Evolutionary conservation across 2,113 vertebrate species (phyloP).

Genomic region (Cavia porcellus): DNA sequence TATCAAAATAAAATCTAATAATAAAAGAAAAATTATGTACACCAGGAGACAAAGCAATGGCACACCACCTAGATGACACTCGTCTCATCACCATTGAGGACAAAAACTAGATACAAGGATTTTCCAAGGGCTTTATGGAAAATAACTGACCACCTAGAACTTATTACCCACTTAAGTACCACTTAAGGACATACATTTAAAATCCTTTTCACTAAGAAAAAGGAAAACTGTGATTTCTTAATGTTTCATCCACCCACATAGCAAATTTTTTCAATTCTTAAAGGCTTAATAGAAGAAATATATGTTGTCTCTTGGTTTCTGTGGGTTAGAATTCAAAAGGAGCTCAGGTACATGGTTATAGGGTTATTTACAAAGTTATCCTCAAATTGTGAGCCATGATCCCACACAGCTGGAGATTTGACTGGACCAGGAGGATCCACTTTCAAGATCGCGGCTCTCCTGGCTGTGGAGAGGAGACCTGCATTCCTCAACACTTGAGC

Average conservation of each 20-base stretch:
- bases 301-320: neutral
- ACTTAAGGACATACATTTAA: neutral
- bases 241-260: neutral
- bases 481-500: rapidly evolving
- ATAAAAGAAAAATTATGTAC: neutral
- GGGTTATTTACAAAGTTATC: neutral
- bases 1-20: neutral
- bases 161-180: neutral
- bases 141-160: neutral
- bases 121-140: neutral
- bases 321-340: neutral
- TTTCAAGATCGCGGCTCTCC: neutral
- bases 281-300: neutral
- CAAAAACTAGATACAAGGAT: neutral
- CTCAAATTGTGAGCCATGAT: neutral
- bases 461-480: neutral
- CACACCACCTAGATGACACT: neutral
- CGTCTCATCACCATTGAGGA: neutral
- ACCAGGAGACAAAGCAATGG: neutral
- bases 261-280: neutral
- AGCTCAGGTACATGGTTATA: neutral
- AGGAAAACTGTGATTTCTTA: neutral
- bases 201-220: neutral
- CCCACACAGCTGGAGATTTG: neutral
- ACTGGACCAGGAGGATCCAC: too few relatives aligned